Conservation (phyloP, 1,140 invertebrate species). For the Drosophila subpulchrella region DNA sequence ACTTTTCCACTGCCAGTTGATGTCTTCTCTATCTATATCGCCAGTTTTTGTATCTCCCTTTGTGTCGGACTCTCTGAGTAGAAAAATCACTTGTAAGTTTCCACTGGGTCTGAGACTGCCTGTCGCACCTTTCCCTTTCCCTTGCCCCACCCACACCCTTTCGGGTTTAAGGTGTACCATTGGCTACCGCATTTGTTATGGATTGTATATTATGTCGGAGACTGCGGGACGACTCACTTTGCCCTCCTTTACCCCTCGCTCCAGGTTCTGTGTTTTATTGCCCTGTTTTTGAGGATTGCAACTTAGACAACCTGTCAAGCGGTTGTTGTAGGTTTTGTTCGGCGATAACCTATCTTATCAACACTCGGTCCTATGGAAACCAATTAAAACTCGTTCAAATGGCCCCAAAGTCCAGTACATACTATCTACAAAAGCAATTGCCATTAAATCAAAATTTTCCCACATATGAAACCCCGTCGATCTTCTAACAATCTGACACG, state of each 20-base stretch:
- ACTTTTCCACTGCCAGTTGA: conserved; percentile 26
- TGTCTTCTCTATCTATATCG: background rate
- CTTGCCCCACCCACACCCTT: background rate
- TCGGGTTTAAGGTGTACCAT: conserved; percentile 5
- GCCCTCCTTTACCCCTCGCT: background rate
- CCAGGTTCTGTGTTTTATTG: background rate
- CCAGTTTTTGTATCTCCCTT: background rate
- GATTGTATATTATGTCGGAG: conserved; percentile 21
- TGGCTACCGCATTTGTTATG: conserved; percentile 30
- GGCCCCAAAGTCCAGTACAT: conserved; percentile 27
- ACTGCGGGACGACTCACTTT: conserved; percentile 20
- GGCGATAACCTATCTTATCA: conserved; percentile 49
- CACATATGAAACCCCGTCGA: conserved; percentile 2
- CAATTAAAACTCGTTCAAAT: conserved; percentile 18
- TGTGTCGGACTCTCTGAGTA: background rate
- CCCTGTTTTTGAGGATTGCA: conserved; percentile 28
- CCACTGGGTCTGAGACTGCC: conserved; percentile 19
- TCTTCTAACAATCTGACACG: conserved; percentile 20
- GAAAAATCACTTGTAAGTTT: conserved; percentile 49
- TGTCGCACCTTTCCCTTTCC: conserved; percentile 16
- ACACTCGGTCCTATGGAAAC: conserved; percentile 1
- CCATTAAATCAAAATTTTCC: conserved; percentile 25
- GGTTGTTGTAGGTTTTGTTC: conserved; percentile 30
- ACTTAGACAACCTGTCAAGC: conserved; percentile 35
- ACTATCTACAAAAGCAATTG: conserved; percentile 4